A percentile compares a stretch with the other conserved stretches of the same genome.
These are phyloP conservation scores for Lochmaea crataegi DNA, from an alignment of 2,888 invertebrate genomes.

Conservation along the genomic window DNA sequence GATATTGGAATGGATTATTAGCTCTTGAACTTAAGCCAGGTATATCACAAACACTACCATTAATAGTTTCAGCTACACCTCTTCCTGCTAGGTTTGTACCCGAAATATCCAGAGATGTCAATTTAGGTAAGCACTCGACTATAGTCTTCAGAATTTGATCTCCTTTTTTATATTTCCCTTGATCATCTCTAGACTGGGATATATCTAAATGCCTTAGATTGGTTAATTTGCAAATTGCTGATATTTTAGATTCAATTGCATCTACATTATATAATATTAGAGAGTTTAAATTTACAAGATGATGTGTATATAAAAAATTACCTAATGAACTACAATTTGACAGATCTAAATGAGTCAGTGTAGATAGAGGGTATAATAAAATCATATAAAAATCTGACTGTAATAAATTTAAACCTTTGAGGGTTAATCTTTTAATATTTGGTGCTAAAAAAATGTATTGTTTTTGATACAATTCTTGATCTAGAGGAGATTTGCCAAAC, in stretches of 20 bases:
- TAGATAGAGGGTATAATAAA: slow-evolving; percentile 71
- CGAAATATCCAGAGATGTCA: slow-evolving; percentile 92
- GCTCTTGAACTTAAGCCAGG: slow-evolving; percentile 86
- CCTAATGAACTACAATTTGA: slow-evolving; percentile 74
- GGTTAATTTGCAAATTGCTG: slow-evolving; percentile 71
- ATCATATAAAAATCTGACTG: slow-evolving; percentile 67
- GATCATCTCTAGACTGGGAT: slow-evolving; percentile 78
- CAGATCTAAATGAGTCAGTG: slow-evolving; percentile 78
- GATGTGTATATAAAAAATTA: slow-evolving; percentile 75
- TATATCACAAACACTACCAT: slow-evolving; percentile 76
- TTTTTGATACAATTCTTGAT: slow-evolving; percentile 60
- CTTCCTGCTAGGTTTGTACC: slow-evolving; percentile 95
- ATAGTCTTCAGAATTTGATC: slow-evolving; percentile 78
- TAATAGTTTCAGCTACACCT: slow-evolving; percentile 74
- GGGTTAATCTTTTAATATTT: slow-evolving; percentile 70
- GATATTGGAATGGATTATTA: slow-evolving; percentile 83
- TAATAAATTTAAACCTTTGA: slow-evolving; percentile 68
- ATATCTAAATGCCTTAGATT: slow-evolving; percentile 83
- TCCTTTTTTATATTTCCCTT: slow-evolving; percentile 79
- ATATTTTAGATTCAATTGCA: slow-evolving; percentile 72
- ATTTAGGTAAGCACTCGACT: slow-evolving; percentile 77
- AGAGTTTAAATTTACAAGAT: slow-evolving; percentile 76
- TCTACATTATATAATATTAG: slow-evolving; percentile 86
- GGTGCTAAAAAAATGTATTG: slow-evolving; percentile 72
- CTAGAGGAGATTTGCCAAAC: slow-evolving; percentile 50